Evolutionary conservation across 2,888 invertebrate genomes (phyloP), one percentile per base, ranked within the genome.

Genomic region (Oasisia sp.): DNA sequence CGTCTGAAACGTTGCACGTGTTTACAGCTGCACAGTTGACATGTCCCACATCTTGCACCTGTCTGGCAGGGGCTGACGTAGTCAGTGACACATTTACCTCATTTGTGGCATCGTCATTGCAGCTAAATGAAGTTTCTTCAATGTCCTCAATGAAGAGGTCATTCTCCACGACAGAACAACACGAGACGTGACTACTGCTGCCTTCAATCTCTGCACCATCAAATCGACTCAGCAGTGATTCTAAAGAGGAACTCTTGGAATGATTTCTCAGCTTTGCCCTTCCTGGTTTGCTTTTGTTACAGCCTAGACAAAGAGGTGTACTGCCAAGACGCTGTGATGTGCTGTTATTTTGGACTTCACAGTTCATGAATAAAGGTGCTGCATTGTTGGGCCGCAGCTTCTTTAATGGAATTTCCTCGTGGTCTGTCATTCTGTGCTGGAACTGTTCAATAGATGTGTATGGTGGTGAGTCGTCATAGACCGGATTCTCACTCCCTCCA

Each of bases 211-310:
- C 74, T 7, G 74, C 74, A 74, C 74, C 19, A n/a, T 74, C 27
- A 74, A 74, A 74, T 74, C 74, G 74, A 19, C 27, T 74, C 74
- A 74, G 27, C 27, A 74, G n/a, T 74, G 74, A 74, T 74, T 74
- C 74, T 27, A 74, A 74, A 74, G 74, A 74, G 74, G 74, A 27
- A 74, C 74, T 74, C 74, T 74, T 74, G n/a, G n/a, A 74, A 74
- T 74, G 74, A 74, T 74, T 74, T 74, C n/a, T 74, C 74, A 74
- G 74, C 27, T 74, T 74, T n/a, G 74, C 3, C 27, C n/a, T 19
- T n/a, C 74, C 74, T n/a, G n/a, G 2, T 7, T 74, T 19, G 74
- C 74, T 74, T 74, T 7, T 74, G 74, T 74, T 74, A 7, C 27
- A 19, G 7, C 74, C 74, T 74, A 2, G 1, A 74, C 27, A 74